Evolutionary conservation across 2,113 vertebrate genomes (phyloP).

Genomic region (Glareola pratincola): DNA sequence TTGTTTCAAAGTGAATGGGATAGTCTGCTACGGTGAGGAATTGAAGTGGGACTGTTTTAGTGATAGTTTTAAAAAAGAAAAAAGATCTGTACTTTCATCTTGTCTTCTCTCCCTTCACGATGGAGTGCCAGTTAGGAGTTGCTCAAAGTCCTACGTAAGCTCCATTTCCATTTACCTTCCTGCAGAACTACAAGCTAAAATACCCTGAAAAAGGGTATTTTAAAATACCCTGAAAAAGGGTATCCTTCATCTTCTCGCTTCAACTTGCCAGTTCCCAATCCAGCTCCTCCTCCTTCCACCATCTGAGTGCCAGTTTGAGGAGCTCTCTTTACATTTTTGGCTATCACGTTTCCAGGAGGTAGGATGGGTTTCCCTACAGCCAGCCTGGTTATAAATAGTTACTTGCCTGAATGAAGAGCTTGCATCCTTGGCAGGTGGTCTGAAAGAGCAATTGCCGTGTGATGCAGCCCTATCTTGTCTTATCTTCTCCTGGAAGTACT

Average conservation of each 20-base stretch:
- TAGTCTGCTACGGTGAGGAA: not conserved
- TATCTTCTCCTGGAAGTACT: slow-evolving; percentile 8
- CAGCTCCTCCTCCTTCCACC: not conserved
- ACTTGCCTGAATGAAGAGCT: not conserved
- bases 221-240: not conserved
- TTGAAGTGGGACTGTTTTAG: not conserved
- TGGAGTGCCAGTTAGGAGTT: not conserved
- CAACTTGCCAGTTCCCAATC: not conserved
- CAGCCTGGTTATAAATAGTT: not conserved
- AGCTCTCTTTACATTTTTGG: not conserved
- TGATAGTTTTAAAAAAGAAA: not conserved
- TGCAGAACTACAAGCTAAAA: slow-evolving; percentile 19
- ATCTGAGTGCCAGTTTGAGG: not conserved
- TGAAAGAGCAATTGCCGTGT: not conserved
- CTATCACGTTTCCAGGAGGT: not conserved
- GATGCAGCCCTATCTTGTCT: not conserved
- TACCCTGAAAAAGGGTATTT: not conserved
- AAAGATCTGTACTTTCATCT: not conserved
- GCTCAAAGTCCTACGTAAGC: not conserved
- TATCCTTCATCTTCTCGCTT: not conserved
- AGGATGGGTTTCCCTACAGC: not conserved
- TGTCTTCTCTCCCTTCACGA: not conserved
- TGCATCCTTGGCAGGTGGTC: not conserved
- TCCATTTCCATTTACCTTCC: not conserved
- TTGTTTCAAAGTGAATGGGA: not conserved